phyloP scores from a whole-genome alignment of 2,113 vertebrate genomes.

The Sinocyclocheilus anophthalmus region DNA sequence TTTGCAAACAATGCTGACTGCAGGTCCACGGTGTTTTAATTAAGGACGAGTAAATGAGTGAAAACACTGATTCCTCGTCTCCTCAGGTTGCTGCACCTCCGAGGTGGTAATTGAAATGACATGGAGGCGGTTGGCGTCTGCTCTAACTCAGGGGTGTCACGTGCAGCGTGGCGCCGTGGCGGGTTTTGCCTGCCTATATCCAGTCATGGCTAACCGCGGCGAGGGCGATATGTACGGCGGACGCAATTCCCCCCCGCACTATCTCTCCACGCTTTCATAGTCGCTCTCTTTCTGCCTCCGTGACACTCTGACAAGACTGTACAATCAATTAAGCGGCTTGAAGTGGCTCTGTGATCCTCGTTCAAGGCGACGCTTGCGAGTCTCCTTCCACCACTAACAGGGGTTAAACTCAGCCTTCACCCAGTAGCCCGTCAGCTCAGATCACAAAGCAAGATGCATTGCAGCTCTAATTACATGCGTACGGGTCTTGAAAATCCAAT shows the following conservation, averaged over 20 bases:
- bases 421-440: conserved; percentile 72
- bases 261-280: conserved; percentile 64
- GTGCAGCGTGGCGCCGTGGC: background rate
- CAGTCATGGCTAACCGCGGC: conserved; percentile 62
- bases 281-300: background rate
- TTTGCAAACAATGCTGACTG: conserved; percentile 18
- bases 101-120: conserved; percentile 61
- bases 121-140: conserved; percentile 50
- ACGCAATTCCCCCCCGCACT: conserved; percentile 74
- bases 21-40: conserved; percentile 47
- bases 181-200: conserved; percentile 64
- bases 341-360: conserved; percentile 54
- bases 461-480: conserved; percentile 82
- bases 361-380: conserved; percentile 28
- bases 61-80: conserved; percentile 40
- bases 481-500: conserved; percentile 86
- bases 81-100: conserved; percentile 48
- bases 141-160: conserved; percentile 28
- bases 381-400: conserved; percentile 53
- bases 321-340: conserved; percentile 74
- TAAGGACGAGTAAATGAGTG: conserved; percentile 36
- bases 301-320: conserved; percentile 68
- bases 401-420: conserved; percentile 55
- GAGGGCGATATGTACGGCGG: conserved; percentile 65
- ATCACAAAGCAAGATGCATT: conserved; percentile 79